Evolutionary conservation across 2,113 vertebrate species (phyloP).

Genomic region (Saccopteryx leptura): DNA sequence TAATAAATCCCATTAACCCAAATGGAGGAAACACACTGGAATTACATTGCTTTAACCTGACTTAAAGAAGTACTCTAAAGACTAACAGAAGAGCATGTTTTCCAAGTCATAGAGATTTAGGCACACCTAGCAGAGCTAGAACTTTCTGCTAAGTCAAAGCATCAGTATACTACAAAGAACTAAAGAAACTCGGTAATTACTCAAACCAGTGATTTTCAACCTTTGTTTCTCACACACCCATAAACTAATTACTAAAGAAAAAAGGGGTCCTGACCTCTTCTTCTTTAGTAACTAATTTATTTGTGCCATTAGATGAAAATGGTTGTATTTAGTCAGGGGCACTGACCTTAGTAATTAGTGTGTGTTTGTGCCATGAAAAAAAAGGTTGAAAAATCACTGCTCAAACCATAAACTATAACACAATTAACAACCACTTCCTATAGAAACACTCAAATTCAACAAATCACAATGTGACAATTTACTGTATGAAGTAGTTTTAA

Average conservation of each 20-base stretch:
- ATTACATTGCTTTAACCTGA: slow-evolving; percentile 27
- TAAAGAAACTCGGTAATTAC: slow-evolving; percentile 39
- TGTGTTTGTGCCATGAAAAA: no score
- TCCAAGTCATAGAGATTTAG: not conserved
- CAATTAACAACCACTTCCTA: not conserved
- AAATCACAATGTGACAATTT: slow-evolving; percentile 21
- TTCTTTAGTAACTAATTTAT: no score
- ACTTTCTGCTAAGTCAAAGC: slow-evolving; percentile 44
- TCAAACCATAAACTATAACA: not conserved
- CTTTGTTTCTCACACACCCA: no score
- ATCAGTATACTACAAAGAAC: not conserved
- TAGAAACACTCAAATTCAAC: not conserved
- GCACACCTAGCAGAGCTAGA: not conserved
- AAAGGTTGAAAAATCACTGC: no score
- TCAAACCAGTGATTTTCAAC: not conserved
- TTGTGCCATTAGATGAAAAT: no score
- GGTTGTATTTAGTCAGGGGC: no score
- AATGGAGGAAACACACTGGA: not conserved
- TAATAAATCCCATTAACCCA: slow-evolving; percentile 45
- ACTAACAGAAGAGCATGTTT: not conserved
- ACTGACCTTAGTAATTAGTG: no score
- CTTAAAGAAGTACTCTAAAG: not conserved
- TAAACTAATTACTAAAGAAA: no score
- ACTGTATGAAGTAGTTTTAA: not conserved
- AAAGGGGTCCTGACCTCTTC: no score